Percentiles rank a stretch among this genome's conserved stretches.
These are phyloP conservation scores for Muntiacus reevesi DNA, from an alignment of 2,113 vertebrate genomes.

Conservation along the genomic window DNA sequence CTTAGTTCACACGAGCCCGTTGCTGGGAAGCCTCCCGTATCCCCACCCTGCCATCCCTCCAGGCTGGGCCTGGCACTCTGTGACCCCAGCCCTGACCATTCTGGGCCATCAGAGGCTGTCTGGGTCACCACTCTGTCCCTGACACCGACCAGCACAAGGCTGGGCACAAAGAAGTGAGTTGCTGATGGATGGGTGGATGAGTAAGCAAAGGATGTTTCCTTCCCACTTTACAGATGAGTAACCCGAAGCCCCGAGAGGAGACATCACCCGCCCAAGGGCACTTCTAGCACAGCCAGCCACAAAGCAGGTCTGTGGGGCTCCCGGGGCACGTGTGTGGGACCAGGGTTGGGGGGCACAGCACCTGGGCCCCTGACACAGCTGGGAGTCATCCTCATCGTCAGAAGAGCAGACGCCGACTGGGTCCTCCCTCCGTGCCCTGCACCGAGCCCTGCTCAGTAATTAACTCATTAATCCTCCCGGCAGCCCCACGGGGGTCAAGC, in stretches of 20 bases:
- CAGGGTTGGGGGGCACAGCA: neutral
- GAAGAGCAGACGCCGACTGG: accelerated
- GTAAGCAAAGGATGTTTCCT: neutral
- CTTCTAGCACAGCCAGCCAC: slow-evolving; percentile 44
- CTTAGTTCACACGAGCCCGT: neutral
- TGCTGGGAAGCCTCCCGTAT: neutral
- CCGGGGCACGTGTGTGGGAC: neutral
- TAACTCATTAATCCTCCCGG: neutral
- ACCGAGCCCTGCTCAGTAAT: accelerated
- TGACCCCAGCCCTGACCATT: neutral
- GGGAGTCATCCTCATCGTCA: accelerated
- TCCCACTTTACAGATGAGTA: slow-evolving; percentile 61
- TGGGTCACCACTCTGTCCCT: neutral
- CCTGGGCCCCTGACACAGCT: neutral
- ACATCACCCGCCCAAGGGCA: neutral
- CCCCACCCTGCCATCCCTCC: too few species aligned
- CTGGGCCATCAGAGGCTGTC: neutral
- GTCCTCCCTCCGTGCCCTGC: neutral
- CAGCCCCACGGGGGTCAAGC: neutral
- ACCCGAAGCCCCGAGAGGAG: slow-evolving; percentile 25
- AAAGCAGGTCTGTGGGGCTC: slow-evolving; percentile 47
- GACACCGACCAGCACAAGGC: neutral
- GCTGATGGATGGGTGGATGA: neutral
- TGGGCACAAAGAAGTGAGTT: neutral
- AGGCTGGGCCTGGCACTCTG: neutral